phyloP scores from a whole-genome alignment of 2,113 vertebrate genomes.

The Gopherus evgoodei region DNA sequence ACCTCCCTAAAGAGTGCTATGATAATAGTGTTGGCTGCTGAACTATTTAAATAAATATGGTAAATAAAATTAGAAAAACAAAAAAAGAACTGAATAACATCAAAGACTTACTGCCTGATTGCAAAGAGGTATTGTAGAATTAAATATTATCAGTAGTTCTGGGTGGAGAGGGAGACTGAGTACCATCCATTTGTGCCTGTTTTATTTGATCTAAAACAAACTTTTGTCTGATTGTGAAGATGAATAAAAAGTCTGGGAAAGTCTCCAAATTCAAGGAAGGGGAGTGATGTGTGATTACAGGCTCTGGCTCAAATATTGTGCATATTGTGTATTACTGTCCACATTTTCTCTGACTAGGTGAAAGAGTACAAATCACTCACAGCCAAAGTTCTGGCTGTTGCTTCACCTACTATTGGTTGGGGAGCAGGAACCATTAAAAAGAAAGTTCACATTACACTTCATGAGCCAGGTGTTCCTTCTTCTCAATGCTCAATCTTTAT shows the following conservation, averaged over 20 bases:
- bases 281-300: not conserved
- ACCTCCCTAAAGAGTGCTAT: not conserved
- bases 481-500: not conserved
- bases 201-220: not conserved
- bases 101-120: not conserved
- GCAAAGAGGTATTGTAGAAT: not conserved
- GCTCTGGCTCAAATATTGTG: fast-evolving
- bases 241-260: not conserved
- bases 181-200: fast-evolving
- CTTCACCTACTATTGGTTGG: not conserved
- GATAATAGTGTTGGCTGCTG: not conserved
- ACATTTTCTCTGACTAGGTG: not conserved
- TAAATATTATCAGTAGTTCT: not conserved
- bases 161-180: fast-evolving
- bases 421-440: not conserved
- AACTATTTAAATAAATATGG: not conserved
- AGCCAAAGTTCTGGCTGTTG: not conserved
- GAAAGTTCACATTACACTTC: not conserved
- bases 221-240: not conserved
- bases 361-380: no score
- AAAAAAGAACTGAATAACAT: no score
- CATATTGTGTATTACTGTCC: not conserved
- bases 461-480: not conserved
- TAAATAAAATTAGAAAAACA: not conserved
- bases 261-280: not conserved